Percentiles rank a stretch among this genome's conserved stretches.
Conservation (phyloP, 2,113 vertebrate genomes). For the Montifringilla adamsi region DNA sequence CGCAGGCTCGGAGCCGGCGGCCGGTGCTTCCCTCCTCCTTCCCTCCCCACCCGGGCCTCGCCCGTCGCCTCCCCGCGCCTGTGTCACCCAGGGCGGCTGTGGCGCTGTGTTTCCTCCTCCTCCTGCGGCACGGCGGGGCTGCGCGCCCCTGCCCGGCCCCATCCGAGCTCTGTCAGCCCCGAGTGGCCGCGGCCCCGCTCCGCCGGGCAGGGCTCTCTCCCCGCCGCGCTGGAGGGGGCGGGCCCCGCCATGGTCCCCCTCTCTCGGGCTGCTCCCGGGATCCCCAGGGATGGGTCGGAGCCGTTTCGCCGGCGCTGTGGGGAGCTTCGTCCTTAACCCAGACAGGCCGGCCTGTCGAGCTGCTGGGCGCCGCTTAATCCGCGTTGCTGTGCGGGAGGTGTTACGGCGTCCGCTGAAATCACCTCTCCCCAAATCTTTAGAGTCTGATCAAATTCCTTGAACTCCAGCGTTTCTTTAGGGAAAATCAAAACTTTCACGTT, state of each 20-base stretch:
- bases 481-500: not conserved
- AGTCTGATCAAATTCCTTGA: too few relatives aligned
- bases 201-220: not conserved
- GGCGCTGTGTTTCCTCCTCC: not conserved
- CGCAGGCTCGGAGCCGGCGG: not conserved
- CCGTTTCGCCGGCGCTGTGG: rapidly evolving
- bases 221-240: too few relatives aligned
- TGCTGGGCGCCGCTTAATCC: not conserved
- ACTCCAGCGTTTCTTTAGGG: not conserved
- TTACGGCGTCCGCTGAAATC: not conserved
- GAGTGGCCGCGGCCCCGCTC: not conserved
- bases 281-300: not conserved
- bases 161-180: not conserved
- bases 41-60: not conserved
- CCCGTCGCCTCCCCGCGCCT: not conserved
- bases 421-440: rapidly evolving
- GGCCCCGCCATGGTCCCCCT: rapidly evolving
- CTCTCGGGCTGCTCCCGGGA: rapidly evolving
- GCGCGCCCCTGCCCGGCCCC: not conserved
- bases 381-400: not conserved
- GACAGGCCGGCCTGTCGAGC: not conserved
- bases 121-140: not conserved
- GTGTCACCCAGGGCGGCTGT: not conserved
- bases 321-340: rapidly evolving
- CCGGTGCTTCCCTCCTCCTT: not conserved